Evolutionary conservation across 2,113 vertebrate species (phyloP), one percentile per base, ranked within the genome.

Genomic region (Phyllostomus discolor): DNA sequence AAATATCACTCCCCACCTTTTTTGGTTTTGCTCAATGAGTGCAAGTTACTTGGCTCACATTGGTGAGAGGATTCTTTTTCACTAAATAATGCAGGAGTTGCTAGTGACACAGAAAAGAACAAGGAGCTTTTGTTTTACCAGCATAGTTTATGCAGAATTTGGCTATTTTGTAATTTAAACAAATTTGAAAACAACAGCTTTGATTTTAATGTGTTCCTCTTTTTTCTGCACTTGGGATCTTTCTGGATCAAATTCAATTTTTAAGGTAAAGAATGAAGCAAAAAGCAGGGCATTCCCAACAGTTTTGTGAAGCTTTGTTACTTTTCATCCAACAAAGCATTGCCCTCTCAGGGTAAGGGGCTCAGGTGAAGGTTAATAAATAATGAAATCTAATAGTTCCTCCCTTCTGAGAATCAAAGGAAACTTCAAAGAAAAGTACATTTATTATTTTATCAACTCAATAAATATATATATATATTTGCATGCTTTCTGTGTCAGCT

Each of bases 71-170:
- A 91, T 97, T 88, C 31, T 78, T 95, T 97, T 93, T n/a, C 95
- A 95, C 86, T 96, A 95, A 97, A 96, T 97, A 97, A 96, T 97
- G 86, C 82, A 96, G 69, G 86, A 48, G n/a, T 62, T 93, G 67
- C 73, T 91, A 26, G 69, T 50, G 59, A 76, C 81, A 82, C 33
- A 82, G 81, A 85, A 70, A 50, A 81, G 57, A 92, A 82, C 41
- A 94, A 91, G 67, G n/a, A 67, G 20, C 31, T 88, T 96, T 81
- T 92, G 59, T 90, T 92, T 67, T 46, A 69, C 7, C 5, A 83
- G 50, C 20, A 75, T 41, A 90, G 59, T 8, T 96, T 57, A 76
- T 35, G 24, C 4, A 43, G 50, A 92, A 84, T 75, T 87, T 33
- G 38, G 50, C n/a, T 83, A 59, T 66, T 95, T 92, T 87, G 31